Percentiles rank a stretch among this genome's conserved stretches.
phyloP scores from a whole-genome alignment of 2,888 invertebrate species.

The Nephrotoma flavescens region DNA sequence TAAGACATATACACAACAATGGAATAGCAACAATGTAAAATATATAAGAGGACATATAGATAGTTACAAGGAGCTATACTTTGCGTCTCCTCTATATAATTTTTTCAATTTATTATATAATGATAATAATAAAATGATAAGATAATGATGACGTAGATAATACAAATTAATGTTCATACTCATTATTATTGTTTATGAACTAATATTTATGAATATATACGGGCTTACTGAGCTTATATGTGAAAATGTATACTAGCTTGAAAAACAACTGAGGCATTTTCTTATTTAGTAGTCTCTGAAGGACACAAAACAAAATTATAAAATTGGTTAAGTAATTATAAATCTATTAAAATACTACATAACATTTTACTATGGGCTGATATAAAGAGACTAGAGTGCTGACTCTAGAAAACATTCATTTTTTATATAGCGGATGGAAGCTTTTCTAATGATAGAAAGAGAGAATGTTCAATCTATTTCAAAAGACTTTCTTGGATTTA shows the following conservation, averaged over 20 bases:
- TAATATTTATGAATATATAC: background rate
- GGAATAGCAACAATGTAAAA: background rate
- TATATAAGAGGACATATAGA: background rate
- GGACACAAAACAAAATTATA: too few species aligned
- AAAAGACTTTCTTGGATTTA: too few species aligned
- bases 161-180: background rate
- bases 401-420: too few species aligned
- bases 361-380: too few species aligned
- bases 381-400: too few species aligned
- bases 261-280: background rate
- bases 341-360: too few species aligned
- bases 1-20: background rate
- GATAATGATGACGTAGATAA: background rate
- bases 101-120: background rate
- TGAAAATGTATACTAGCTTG: background rate
- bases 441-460: too few species aligned
- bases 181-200: background rate
- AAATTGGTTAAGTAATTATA: too few species aligned
- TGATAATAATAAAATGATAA: background rate
- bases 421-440: too few species aligned
- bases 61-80: background rate
- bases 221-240: background rate
- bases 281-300: too few species aligned
- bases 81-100: background rate
- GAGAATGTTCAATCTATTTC: too few species aligned